A percentile compares a stretch with the other conserved stretches of the same genome.
phyloP scores from a whole-genome alignment of 1,140 invertebrate species.

The Eupristina koningsbergeri region DNA sequence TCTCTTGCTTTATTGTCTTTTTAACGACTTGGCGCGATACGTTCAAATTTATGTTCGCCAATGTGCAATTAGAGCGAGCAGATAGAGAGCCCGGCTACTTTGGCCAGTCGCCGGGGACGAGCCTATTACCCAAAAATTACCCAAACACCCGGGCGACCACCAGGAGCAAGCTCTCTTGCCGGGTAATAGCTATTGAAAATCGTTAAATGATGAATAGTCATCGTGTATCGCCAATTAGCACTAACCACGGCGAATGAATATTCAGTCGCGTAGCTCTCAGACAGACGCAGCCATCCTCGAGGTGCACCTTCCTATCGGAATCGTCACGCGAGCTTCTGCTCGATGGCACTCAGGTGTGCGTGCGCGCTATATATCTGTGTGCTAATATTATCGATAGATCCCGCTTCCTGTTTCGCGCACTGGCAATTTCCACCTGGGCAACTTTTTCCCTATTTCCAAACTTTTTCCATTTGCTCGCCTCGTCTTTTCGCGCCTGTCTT shows the following conservation, averaged over 20 bases:
- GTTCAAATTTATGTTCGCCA: constrained; percentile 63
- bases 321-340: constrained; percentile 49
- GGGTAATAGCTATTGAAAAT: constrained; percentile 69
- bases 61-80: constrained; percentile 62
- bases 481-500: neutral
- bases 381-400: constrained; percentile 52
- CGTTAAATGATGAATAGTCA: constrained; percentile 72
- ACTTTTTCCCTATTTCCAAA: too few species aligned
- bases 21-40: constrained; percentile 52
- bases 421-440: constrained; percentile 35
- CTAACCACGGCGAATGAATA: constrained; percentile 47
- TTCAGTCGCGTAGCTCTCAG: constrained; percentile 26
- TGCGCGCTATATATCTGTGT: neutral
- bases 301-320: constrained; percentile 31
- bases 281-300: neutral
- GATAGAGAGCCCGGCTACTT: constrained; percentile 60
- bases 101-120: too few species aligned
- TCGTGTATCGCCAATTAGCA: constrained; percentile 68
- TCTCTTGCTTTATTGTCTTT: constrained; percentile 51
- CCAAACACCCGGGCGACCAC: too few species aligned
- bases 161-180: constrained; percentile 58
- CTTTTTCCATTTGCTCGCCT: constrained; percentile 6
- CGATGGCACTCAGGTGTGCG: constrained; percentile 13
- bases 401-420: constrained; percentile 41
- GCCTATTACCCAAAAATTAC: too few species aligned